These are phyloP conservation scores for Schrankia costaestrigalis DNA, from an alignment of 2,888 invertebrate species.

Conservation along the genomic window DNA sequence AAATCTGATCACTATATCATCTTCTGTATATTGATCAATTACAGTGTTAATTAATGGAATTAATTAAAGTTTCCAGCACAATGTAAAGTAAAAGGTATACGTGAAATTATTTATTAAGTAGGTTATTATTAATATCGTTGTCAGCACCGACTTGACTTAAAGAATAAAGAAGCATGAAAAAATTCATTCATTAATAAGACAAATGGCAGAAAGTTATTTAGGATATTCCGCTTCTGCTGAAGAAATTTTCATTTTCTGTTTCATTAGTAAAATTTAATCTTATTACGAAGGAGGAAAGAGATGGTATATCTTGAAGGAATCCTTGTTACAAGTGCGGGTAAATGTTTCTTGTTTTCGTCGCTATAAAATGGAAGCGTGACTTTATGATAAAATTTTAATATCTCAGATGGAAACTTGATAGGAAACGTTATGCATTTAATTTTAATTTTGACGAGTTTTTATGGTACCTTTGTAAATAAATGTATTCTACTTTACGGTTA, in stretches of 20 bases:
- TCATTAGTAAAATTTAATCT: constrained; percentile 75
- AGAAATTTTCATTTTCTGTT: constrained; percentile 72
- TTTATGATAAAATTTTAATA: too few species aligned
- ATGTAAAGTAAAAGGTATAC: too few species aligned
- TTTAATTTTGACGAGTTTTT: too few species aligned
- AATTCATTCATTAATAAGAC: constrained; percentile 57
- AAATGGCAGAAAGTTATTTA: constrained; percentile 64
- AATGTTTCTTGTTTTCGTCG: constrained; percentile 41
- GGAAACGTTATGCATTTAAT: too few species aligned
- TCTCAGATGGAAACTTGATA: too few species aligned
- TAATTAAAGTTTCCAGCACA: too few species aligned
- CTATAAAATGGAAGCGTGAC: constrained; percentile 38
- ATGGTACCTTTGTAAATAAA: too few species aligned
- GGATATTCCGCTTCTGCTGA: constrained; percentile 55
- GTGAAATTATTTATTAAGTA: constrained; percentile 3
- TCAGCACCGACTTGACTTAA: constrained; percentile 15
- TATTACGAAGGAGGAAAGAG: constrained; percentile 56
- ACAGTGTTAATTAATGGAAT: too few species aligned
- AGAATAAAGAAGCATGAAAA: constrained; percentile 33
- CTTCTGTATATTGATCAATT: too few species aligned
- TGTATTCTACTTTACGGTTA: too few species aligned
- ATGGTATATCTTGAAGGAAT: constrained; percentile 58
- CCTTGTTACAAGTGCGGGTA: constrained; percentile 50
- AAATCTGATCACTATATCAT: too few species aligned
- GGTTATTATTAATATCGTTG: constrained; percentile 5